These are phyloP conservation scores for Cepaea nemoralis DNA, from an alignment of 1,140 invertebrate species.

Conservation along the genomic window DNA sequence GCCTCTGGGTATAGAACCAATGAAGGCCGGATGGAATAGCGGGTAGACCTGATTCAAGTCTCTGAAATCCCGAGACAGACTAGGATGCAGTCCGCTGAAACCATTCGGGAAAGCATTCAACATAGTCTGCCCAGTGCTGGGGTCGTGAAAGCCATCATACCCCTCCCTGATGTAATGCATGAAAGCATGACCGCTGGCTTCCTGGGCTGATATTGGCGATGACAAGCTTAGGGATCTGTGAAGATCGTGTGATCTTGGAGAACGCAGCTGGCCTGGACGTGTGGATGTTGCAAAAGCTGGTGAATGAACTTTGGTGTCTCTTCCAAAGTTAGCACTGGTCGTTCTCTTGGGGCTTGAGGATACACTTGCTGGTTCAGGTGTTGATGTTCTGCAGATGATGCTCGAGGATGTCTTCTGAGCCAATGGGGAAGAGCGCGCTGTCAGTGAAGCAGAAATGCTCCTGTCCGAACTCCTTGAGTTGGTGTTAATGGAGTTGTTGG, in stretches of 20 bases:
- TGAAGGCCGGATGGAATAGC: slow-evolving; percentile 17
- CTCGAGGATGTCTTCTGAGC: background rate
- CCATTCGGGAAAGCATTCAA: background rate
- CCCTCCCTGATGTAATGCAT: slow-evolving; percentile 17
- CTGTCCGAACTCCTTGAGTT: background rate
- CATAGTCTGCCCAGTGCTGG: background rate
- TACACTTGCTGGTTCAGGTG: background rate
- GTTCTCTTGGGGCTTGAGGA: background rate
- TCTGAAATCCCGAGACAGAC: background rate
- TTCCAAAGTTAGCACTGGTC: background rate
- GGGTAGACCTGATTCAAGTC: slow-evolving; percentile 20
- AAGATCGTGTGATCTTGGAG: background rate
- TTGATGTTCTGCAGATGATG: background rate
- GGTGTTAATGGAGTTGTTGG: background rate
- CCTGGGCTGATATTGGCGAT: background rate
- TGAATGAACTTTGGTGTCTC: background rate
- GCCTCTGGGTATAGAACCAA: background rate
- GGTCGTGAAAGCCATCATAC: background rate
- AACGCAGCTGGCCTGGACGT: background rate
- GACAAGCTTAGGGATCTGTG: background rate
- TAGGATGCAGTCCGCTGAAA: background rate
- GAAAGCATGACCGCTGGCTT: slow-evolving; percentile 5
- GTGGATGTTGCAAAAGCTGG: background rate
- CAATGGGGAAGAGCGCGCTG: background rate
- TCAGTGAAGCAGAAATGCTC: background rate